Evolutionary conservation across 2,113 vertebrate species (phyloP).

Genomic region (Hemiscyllium ocellatum): DNA sequence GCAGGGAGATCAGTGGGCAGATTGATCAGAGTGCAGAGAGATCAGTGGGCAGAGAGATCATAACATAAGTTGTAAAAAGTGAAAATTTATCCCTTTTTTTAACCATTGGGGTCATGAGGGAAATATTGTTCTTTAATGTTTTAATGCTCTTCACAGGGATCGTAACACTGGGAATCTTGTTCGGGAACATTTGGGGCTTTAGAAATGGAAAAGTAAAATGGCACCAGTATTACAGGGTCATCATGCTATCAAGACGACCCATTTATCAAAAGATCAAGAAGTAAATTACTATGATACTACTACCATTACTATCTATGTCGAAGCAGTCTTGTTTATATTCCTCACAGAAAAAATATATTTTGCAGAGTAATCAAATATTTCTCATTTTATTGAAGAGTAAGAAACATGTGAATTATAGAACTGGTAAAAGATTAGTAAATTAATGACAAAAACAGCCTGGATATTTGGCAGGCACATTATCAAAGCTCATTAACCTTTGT

Average conservation of each 20-base stretch:
- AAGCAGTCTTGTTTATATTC: neutral
- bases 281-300: neutral
- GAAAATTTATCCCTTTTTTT: too few relatives aligned
- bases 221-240: neutral
- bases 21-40: too few relatives aligned
- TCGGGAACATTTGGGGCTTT: neutral
- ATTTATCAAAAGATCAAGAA: neutral
- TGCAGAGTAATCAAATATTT: neutral
- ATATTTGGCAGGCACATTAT: neutral
- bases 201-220: neutral
- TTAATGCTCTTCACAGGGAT: neutral
- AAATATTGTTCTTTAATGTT: too few relatives aligned
- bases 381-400: neutral
- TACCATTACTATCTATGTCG: neutral
- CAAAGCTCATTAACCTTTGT: constrained; percentile 5
- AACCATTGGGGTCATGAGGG: too few relatives aligned
- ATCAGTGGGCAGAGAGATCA: too few relatives aligned
- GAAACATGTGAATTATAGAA: neutral
- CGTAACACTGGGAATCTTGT: neutral
- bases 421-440: neutral
- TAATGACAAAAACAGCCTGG: neutral
- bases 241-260: neutral
- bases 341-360: neutral
- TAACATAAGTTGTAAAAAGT: too few relatives aligned
- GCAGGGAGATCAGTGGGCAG: too few relatives aligned